Conservation (phyloP, 2,797 vertebrate genomes). For the Octomys mimax region DNA sequence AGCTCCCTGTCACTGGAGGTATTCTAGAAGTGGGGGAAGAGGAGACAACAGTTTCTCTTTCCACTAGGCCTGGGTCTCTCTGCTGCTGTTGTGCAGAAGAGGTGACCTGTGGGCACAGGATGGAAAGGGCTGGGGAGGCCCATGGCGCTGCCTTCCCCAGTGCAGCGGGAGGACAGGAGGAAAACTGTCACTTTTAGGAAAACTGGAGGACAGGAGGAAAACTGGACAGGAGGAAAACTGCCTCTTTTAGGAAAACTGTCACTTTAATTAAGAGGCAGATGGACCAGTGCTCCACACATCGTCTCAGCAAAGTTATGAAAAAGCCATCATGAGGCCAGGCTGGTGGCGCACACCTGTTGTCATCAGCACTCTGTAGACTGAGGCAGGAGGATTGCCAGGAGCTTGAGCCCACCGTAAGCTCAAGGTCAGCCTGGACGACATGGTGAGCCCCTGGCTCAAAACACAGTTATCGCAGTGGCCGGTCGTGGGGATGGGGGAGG, state of each 20-base stretch:
- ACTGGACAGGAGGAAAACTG: too few species aligned
- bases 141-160: neutral
- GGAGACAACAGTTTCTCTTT: neutral
- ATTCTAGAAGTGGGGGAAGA: neutral
- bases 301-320: constrained; percentile 87
- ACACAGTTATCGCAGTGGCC: constrained; percentile 42
- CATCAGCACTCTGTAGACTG: neutral
- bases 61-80: neutral
- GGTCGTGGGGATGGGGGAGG: neutral
- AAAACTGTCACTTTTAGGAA: constrained; percentile 86
- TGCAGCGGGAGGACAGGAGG: neutral
- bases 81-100: neutral
- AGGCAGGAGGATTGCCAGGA: neutral
- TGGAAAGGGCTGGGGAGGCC: neutral
- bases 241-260: constrained; percentile 82
- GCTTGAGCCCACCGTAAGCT: neutral
- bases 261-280: constrained; percentile 89
- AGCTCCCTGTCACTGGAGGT: neutral
- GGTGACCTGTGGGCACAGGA: too few species aligned
- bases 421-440: neutral
- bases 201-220: neutral
- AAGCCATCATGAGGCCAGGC: constrained; percentile 76
- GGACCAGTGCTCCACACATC: constrained; percentile 81
- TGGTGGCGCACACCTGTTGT: too few species aligned
- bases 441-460: constrained; percentile 48